Evolutionary conservation across 2,113 vertebrate genomes (phyloP).

Genomic region (Scartelaos histophorus): DNA sequence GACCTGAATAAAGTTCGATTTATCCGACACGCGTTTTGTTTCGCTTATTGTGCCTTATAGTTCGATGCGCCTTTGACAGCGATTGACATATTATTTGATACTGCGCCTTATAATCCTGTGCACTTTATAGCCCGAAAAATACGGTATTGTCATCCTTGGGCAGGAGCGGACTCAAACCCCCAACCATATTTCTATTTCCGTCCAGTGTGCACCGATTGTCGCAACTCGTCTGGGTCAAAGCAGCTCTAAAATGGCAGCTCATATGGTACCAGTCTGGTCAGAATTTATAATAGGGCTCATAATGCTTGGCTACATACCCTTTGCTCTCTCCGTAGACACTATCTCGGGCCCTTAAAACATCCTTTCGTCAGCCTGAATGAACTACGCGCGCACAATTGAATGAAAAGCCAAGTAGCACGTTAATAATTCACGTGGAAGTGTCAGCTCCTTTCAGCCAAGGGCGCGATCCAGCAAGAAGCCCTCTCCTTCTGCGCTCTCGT

Average conservation of each 20-base stretch:
- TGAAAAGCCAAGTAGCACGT: constrained; percentile 47
- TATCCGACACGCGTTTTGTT: too few species aligned
- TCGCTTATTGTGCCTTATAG: too few species aligned
- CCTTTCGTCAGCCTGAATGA: constrained; percentile 10
- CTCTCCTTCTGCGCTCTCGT: constrained; percentile 10
- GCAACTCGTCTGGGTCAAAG: background rate
- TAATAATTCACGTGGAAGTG: constrained; percentile 64
- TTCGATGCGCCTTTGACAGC: too few species aligned
- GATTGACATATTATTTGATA: too few species aligned
- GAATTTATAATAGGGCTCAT: background rate
- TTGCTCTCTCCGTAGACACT: background rate
- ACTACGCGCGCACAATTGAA: constrained; percentile 23
- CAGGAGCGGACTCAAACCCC: background rate
- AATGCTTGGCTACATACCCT: background rate
- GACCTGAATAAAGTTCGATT: too few species aligned
- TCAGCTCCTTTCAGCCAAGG: constrained; percentile 50
- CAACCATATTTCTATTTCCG: background rate
- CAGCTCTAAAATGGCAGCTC: background rate
- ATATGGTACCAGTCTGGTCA: background rate
- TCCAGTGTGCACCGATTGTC: too few species aligned
- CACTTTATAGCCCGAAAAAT: too few species aligned
- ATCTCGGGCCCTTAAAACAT: constrained; percentile 4
- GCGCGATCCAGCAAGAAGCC: constrained; percentile 39
- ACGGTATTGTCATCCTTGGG: background rate
- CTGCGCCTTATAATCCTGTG: too few species aligned